Base-by-base conservation (phyloP, 2,888 invertebrate genomes). In the Aphrophora alni region DNA sequence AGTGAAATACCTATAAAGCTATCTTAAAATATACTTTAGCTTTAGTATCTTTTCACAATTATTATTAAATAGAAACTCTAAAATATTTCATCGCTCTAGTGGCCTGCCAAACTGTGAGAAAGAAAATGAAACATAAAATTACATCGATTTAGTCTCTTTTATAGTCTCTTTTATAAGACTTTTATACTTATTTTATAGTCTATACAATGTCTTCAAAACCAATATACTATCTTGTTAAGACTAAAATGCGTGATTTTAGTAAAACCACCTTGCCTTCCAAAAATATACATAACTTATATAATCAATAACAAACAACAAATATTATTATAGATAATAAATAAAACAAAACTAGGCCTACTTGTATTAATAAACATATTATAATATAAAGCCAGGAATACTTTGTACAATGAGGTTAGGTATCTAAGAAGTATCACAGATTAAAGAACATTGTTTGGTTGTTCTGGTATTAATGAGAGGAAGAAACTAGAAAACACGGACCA, bases 401-500 rank as follows among this genome's bases (percentile, higher is more conserved):
- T 44, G 44, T 44, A 44, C 44, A 44, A 44, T 44, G 17, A 44
- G 44, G 44, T 44, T 14, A 44, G n/a, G n/a, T n/a, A n/a, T n/a
- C n/a, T n/a, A n/a, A 8, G 8, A 14, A 44, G 21, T 59, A 59
- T 21, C 59, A 59, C 59, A 59, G 59, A 59, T 59, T 90, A 91
- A 84, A 91, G 88, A 82, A 91, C 90, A 85, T 91, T 91, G 21
- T 59, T 59, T 79, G 95, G 97, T 84, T 95, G 94, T 87, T 98
- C 97, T 0, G 98, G 98, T 88, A 98, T 93, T 79, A 99, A 90
- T 0, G 98, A 98, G 12, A 97, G 93, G 88, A 98, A 97, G 89
- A 98, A 98, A 1, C 97, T 95, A 0, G 96, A 93, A 85, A 98
- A 93, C 88, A 98, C 96, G 87, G 96, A 96, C 94, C 96, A 96